Conservation (phyloP, 2,888 invertebrate species). For the Torymus auratus region DNA sequence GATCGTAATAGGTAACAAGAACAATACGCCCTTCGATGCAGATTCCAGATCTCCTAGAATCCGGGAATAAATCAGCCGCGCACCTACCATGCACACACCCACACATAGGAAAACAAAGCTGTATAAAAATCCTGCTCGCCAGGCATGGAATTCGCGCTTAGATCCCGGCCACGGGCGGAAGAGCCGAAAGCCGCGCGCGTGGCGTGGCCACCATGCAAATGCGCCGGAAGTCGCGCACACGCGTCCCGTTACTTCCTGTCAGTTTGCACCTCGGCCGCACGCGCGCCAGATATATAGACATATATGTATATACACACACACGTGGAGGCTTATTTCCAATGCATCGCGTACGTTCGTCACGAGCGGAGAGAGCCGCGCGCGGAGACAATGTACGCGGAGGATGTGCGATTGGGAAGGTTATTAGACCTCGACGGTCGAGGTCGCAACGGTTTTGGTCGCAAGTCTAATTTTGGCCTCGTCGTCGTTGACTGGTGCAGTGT, state of each 20-base stretch:
- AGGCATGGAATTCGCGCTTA: neutral
- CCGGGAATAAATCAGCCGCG: too few relatives aligned
- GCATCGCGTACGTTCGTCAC: conserved; percentile 21
- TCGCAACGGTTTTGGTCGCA: neutral
- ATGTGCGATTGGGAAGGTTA: conserved; percentile 39
- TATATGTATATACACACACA: neutral
- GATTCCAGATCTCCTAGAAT: too few relatives aligned
- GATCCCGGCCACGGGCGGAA: too few relatives aligned
- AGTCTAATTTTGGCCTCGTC: too few relatives aligned
- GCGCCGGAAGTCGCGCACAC: conserved; percentile 68
- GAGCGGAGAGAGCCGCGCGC: neutral
- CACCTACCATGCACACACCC: too few relatives aligned
- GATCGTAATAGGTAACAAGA: too few relatives aligned
- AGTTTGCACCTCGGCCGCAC: conserved; percentile 59
- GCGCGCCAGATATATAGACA: neutral
- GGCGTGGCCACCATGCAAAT: conserved; percentile 54
- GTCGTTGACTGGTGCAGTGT: too few relatives aligned
- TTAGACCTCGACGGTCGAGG: conserved; percentile 39
- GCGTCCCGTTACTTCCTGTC: conserved; percentile 72
- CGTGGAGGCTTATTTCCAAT: conserved; percentile 30
- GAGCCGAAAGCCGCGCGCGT: conserved; percentile 26
- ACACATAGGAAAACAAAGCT: neutral
- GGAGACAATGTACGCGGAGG: conserved; percentile 1
- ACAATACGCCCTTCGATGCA: too few relatives aligned
- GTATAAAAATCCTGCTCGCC: conserved; percentile 2